phyloP scores from a whole-genome alignment of 2,888 invertebrate species.

The Drosophila mayaguana region DNA sequence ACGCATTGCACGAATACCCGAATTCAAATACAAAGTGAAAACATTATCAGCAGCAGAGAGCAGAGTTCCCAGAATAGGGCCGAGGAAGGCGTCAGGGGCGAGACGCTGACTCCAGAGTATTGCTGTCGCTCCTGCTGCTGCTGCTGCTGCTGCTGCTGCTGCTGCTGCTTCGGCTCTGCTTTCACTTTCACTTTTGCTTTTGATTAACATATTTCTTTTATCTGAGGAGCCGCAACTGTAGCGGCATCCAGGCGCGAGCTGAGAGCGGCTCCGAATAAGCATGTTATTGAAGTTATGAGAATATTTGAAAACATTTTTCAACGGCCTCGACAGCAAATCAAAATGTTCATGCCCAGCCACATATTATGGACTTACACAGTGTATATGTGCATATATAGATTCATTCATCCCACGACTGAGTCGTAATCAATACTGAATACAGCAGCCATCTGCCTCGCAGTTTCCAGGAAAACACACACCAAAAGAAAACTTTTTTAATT shows the following conservation, averaged over 20 bases:
- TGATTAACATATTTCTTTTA: conserved; percentile 67
- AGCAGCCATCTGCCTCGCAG: conserved; percentile 20
- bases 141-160: too few relatives aligned
- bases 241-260: not conserved
- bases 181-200: conserved; percentile 29
- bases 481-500: conserved; percentile 67
- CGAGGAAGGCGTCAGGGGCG: not conserved
- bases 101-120: conserved; percentile 18
- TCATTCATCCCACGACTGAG: not conserved
- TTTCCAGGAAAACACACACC: conserved; percentile 32
- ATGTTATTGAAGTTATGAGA: conserved; percentile 39
- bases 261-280: conserved; percentile 9
- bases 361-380: not conserved
- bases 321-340: conserved; percentile 26
- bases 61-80: conserved; percentile 1
- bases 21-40: conserved; percentile 33
- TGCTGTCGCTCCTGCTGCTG: conserved; percentile 2
- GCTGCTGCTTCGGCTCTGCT: not conserved
- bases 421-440: not conserved
- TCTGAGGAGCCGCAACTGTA: conserved; percentile 35
- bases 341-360: conserved; percentile 4
- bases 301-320: conserved; percentile 27
- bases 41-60: conserved; percentile 24
- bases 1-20: conserved; percentile 34
- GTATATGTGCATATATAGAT: too few relatives aligned